phyloP scores from a whole-genome alignment of 1,140 invertebrate species.

The Bombus consobrinus region DNA sequence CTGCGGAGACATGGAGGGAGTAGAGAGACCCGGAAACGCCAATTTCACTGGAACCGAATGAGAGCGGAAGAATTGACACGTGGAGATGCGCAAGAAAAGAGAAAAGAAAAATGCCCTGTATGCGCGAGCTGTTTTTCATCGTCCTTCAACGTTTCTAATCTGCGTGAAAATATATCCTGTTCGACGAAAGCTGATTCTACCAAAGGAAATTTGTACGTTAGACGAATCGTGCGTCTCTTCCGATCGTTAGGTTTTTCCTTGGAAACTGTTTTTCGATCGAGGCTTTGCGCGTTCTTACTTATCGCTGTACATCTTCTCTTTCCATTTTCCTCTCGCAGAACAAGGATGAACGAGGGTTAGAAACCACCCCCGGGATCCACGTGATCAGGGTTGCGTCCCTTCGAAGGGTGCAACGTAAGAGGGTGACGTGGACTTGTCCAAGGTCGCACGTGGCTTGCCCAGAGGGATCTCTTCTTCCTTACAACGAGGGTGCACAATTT shows the following conservation, averaged over 20 bases:
- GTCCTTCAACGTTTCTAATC: not conserved
- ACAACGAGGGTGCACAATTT: slow-evolving; percentile 34
- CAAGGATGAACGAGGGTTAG: slow-evolving; percentile 62
- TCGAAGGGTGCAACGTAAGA: slow-evolving; percentile 62
- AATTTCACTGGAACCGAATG: slow-evolving; percentile 62
- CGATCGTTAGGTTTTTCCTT: not conserved
- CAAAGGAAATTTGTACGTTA: not conserved
- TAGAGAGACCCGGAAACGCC: slow-evolving; percentile 61
- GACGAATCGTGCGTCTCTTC: not conserved
- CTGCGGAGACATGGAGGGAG: slow-evolving; percentile 11
- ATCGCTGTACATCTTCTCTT: not conserved
- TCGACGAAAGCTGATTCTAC: not conserved
- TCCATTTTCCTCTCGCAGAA: slow-evolving; percentile 31
- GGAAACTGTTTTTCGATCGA: not conserved
- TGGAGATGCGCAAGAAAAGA: slow-evolving; percentile 54
- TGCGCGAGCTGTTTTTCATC: slow-evolving; percentile 5
- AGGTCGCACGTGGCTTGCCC: slow-evolving; percentile 78
- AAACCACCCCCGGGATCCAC: slow-evolving; percentile 60
- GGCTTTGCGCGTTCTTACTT: not conserved
- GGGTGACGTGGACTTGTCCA: slow-evolving; percentile 71
- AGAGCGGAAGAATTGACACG: slow-evolving; percentile 61
- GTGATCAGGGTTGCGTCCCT: slow-evolving; percentile 69
- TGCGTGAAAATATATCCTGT: not conserved
- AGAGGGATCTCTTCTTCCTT: slow-evolving; percentile 58
- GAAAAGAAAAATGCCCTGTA: slow-evolving; percentile 42